Evolutionary conservation across 2,797 vertebrate genomes (phyloP).

Genomic region (Thunnus albacares): DNA sequence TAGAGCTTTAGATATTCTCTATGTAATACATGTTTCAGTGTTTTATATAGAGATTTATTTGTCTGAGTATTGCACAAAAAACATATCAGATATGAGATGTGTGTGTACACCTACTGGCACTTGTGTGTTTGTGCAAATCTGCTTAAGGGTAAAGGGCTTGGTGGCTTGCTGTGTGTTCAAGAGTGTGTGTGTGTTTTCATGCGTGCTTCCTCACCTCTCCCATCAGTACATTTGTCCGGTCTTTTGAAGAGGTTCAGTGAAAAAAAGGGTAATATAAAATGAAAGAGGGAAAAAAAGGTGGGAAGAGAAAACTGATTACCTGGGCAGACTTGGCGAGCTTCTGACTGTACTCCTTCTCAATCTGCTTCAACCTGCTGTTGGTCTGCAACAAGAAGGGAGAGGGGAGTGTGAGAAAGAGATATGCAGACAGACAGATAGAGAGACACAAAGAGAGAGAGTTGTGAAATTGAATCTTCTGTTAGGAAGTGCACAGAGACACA

Average conservation of each 20-base stretch:
- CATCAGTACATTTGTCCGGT: constrained; percentile 49
- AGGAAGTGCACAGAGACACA: constrained; percentile 73
- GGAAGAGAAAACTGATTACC: constrained; percentile 82
- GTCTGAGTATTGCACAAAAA: constrained; percentile 15
- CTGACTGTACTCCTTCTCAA: constrained; percentile 91
- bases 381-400: constrained; percentile 88
- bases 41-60: constrained; percentile 27
- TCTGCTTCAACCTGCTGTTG: constrained; percentile 91
- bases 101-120: background rate
- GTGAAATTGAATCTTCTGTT: constrained; percentile 83
- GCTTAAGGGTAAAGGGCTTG: constrained; percentile 40
- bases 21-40: background rate
- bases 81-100: constrained; percentile 10
- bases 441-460: constrained; percentile 63
- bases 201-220: constrained; percentile 46
- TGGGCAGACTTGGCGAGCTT: constrained; percentile 91
- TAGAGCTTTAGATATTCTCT: constrained; percentile 1
- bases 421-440: constrained; percentile 68
- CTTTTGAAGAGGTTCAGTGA: constrained; percentile 40
- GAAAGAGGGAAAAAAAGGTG: constrained; percentile 32
- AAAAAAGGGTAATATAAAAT: constrained; percentile 58
- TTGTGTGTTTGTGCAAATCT: constrained; percentile 7
- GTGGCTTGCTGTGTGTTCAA: constrained; percentile 23
- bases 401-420: constrained; percentile 67
- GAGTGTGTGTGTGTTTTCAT: constrained; percentile 11